phyloP scores from a whole-genome alignment of 2,113 vertebrate genomes.

The Salvator merianae region DNA sequence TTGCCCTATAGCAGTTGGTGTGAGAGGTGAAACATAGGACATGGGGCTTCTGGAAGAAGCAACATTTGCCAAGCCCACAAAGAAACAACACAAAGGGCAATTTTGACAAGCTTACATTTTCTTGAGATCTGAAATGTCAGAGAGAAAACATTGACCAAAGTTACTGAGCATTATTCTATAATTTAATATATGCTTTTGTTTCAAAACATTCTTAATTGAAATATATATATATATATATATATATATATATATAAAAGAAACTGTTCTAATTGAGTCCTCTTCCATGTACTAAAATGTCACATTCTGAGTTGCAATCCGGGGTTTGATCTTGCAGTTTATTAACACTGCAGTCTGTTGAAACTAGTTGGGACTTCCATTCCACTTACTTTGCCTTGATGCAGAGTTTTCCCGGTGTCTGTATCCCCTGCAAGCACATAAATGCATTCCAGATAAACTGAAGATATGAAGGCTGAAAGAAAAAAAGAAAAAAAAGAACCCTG shows the following conservation, averaged over 20 bases:
- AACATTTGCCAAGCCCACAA: background rate
- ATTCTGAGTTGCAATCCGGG: background rate
- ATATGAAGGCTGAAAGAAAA: slow-evolving; percentile 30
- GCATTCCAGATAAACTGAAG: slow-evolving; percentile 4
- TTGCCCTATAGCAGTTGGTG: background rate
- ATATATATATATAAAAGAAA: too few species aligned
- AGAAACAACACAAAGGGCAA: background rate
- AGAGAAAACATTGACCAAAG: background rate
- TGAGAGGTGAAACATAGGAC: background rate
- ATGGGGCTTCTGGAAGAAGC: too few species aligned
- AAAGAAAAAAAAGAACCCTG: slow-evolving; percentile 41
- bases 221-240: too few species aligned
- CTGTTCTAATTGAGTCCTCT: background rate
- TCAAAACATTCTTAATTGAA: background rate
- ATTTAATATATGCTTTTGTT: background rate
- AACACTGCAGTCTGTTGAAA: background rate
- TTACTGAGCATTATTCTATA: background rate
- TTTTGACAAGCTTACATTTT: background rate
- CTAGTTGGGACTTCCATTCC: slow-evolving; percentile 2
- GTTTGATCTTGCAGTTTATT: background rate
- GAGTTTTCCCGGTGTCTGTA: background rate
- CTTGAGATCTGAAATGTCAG: background rate
- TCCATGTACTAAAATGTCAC: background rate
- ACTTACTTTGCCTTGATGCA: background rate
- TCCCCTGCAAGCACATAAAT: slow-evolving; percentile 28